These are phyloP conservation scores for Rhagoletis zephyria DNA, from an alignment of 1,140 invertebrate genomes.

Conservation along the genomic window DNA sequence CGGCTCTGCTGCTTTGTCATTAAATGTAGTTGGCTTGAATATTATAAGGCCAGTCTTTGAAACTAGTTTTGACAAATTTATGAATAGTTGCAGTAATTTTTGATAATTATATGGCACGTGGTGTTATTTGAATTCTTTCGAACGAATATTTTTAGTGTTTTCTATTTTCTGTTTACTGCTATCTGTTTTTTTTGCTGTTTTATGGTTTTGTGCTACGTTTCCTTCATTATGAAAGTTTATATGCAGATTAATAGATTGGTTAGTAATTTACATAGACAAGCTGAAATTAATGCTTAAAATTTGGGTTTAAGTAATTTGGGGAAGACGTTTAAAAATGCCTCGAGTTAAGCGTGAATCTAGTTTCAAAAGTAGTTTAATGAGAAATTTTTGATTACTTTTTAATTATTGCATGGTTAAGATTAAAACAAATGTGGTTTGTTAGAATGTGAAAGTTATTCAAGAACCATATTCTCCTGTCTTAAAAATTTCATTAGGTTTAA, in stretches of 20 bases:
- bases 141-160: not conserved
- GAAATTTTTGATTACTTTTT: no score
- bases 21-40: not conserved
- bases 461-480: no score
- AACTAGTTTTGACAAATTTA: constrained; percentile 49
- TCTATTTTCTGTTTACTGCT: not conserved
- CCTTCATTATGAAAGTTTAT: not conserved
- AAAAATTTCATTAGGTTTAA: no score
- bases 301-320: not conserved
- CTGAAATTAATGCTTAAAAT: constrained; percentile 15
- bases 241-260: constrained; percentile 23
- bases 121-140: not conserved
- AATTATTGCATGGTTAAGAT: no score
- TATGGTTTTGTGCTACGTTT: not conserved
- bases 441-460: not conserved
- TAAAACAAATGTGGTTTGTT: no score
- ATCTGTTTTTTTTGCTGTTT: not conserved
- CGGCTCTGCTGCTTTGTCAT: not conserved
- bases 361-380: no score
- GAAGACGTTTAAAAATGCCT: not conserved
- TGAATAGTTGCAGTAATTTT: constrained; percentile 41
- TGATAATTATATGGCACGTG: constrained; percentile 45
- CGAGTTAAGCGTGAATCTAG: not conserved
- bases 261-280: constrained; percentile 11
- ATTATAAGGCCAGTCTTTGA: not conserved